Evolutionary conservation across 2,113 vertebrate species (phyloP).

Genomic region (Silurus meridionalis): DNA sequence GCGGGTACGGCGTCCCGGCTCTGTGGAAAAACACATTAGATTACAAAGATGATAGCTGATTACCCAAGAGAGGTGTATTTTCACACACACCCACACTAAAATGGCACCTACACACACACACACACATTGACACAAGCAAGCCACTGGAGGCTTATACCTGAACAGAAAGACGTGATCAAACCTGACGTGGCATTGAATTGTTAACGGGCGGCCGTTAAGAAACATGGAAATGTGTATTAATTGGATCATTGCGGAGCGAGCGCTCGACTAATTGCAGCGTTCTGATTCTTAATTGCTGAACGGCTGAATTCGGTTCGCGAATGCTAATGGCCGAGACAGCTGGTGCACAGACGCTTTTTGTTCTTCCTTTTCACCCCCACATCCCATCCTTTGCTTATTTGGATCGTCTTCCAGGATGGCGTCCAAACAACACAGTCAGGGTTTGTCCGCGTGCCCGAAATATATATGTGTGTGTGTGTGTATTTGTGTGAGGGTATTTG

Average conservation of each 20-base stretch:
- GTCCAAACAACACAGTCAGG: conserved; percentile 60
- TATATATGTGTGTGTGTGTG: background rate
- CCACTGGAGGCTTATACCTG: background rate
- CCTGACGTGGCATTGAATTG: conserved; percentile 49
- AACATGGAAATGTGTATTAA: conserved; percentile 61
- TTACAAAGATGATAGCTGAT: conserved; percentile 38
- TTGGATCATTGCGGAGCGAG: conserved; percentile 60
- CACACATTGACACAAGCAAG: background rate
- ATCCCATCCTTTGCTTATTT: conserved; percentile 26
- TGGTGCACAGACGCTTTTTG: conserved; percentile 56
- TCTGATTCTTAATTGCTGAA: conserved; percentile 70
- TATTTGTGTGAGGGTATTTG: conserved; percentile 3
- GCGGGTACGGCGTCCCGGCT: conserved; percentile 6
- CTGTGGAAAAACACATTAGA: conserved; percentile 34
- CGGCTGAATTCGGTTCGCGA: conserved; percentile 61
- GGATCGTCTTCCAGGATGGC: conserved; percentile 61
- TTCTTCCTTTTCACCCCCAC: conserved; percentile 5
- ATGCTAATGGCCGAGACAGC: conserved; percentile 67
- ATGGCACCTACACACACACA: background rate
- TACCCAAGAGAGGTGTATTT: background rate
- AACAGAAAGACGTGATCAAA: conserved; percentile 12
- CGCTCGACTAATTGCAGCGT: conserved; percentile 64
- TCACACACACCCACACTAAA: background rate
- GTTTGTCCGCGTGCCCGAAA: background rate
- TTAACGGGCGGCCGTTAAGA: conserved; percentile 56